Conservation (phyloP, 2,797 vertebrate genomes). For the Bucorvus abyssinicus region DNA sequence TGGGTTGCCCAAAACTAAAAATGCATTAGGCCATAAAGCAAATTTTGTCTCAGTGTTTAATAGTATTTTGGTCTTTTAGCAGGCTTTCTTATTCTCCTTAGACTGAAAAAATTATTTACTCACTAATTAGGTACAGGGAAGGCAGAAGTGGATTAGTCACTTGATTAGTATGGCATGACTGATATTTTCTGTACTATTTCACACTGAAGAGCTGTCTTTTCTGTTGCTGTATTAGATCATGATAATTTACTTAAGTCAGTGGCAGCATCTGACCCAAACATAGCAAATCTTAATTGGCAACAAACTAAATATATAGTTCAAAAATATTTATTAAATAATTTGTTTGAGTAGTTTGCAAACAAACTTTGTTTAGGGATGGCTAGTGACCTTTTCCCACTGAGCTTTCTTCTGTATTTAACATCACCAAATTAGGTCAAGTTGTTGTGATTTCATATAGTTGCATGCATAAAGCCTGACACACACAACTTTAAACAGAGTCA, state of each 20-base stretch:
- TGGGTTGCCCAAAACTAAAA: background rate
- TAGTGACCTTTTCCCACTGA: background rate
- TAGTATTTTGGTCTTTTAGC: background rate
- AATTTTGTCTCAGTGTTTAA: background rate
- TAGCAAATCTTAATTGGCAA: background rate
- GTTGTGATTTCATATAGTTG: background rate
- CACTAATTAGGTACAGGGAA: background rate
- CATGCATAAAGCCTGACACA: background rate
- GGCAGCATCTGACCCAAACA: background rate
- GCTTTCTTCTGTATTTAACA: background rate
- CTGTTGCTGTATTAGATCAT: background rate
- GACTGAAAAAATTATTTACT: background rate
- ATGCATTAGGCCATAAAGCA: background rate
- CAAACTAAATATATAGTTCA: background rate
- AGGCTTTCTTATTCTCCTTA: background rate
- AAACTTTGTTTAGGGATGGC: background rate
- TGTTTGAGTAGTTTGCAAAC: background rate
- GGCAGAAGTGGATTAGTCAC: background rate
- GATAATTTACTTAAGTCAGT: background rate
- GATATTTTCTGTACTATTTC: background rate
- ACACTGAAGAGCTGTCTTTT: background rate
- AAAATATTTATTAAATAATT: background rate
- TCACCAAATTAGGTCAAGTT: background rate
- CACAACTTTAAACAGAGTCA: background rate
- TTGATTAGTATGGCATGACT: background rate